Conservation (phyloP, 2,113 vertebrate genomes). For the Xiphophorus couchianus region DNA sequence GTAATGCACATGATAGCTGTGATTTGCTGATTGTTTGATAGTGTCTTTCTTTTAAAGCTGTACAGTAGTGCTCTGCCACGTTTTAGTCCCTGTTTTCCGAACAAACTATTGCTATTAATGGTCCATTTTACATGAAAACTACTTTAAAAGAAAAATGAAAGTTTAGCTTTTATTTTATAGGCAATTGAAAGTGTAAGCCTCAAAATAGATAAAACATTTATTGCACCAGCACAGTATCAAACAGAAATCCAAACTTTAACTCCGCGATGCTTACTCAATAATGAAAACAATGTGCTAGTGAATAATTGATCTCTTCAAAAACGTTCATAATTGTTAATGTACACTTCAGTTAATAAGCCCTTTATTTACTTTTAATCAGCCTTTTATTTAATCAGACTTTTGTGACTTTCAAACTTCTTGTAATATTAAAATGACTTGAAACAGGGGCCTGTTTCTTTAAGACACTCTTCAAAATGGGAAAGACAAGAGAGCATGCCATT, state of each 20-base stretch:
- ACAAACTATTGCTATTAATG: background rate
- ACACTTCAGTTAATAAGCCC: too few relatives aligned
- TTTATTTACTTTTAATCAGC: too few relatives aligned
- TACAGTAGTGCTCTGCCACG: constrained; percentile 6
- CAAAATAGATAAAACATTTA: background rate
- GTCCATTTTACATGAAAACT: background rate
- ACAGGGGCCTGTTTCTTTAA: too few relatives aligned
- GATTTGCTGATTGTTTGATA: constrained; percentile 2
- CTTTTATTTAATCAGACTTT: background rate
- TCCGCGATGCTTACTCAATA: background rate
- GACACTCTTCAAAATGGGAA: background rate
- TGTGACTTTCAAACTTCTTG: background rate
- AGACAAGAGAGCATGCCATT: background rate
- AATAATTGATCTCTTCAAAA: too few relatives aligned
- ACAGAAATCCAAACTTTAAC: background rate
- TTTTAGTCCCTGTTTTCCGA: constrained; percentile 11
- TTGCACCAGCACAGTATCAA: background rate
- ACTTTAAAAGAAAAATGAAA: background rate
- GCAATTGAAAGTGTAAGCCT: background rate
- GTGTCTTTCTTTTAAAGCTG: constrained; percentile 13
- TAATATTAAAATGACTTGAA: too few relatives aligned
- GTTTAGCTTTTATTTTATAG: background rate
- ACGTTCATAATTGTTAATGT: too few relatives aligned
- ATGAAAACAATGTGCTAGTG: too few relatives aligned
- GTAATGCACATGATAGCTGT: constrained; percentile 18